Conservation (phyloP, 2,797 vertebrate species). For the Streptopelia turtur region DNA sequence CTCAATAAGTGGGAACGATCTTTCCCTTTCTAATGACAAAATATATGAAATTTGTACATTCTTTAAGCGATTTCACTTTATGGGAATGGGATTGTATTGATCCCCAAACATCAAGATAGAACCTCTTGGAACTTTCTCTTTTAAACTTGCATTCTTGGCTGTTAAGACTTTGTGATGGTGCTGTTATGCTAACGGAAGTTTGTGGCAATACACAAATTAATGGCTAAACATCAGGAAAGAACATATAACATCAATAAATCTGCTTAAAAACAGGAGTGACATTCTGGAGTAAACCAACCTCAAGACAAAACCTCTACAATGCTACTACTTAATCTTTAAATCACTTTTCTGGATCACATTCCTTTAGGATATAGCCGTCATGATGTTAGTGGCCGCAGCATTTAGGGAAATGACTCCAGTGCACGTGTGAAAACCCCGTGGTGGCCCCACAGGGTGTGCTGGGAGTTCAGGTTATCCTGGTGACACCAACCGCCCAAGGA, state of each 20-base stretch:
- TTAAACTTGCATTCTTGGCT: constrained; percentile 22
- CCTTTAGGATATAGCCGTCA: neutral
- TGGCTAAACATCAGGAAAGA: neutral
- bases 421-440: neutral
- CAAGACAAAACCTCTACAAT: constrained; percentile 7
- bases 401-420: neutral
- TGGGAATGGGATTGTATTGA: constrained; percentile 45
- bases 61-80: neutral
- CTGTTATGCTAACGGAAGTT: constrained; percentile 16
- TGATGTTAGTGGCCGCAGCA: neutral
- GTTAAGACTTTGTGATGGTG: neutral
- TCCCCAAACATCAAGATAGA: constrained; percentile 35
- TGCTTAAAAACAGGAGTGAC: neutral
- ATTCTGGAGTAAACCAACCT: constrained; percentile 26
- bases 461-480: neutral
- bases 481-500: neutral
- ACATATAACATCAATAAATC: neutral
- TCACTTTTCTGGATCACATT: neutral
- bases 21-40: constrained; percentile 51
- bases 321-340: constrained; percentile 12
- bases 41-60: constrained; percentile 15
- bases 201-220: constrained; percentile 44
- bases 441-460: neutral
- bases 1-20: constrained; percentile 32
- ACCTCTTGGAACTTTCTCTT: neutral